Conservation (phyloP, 2,888 invertebrate genomes). For the Xanthia togata region DNA sequence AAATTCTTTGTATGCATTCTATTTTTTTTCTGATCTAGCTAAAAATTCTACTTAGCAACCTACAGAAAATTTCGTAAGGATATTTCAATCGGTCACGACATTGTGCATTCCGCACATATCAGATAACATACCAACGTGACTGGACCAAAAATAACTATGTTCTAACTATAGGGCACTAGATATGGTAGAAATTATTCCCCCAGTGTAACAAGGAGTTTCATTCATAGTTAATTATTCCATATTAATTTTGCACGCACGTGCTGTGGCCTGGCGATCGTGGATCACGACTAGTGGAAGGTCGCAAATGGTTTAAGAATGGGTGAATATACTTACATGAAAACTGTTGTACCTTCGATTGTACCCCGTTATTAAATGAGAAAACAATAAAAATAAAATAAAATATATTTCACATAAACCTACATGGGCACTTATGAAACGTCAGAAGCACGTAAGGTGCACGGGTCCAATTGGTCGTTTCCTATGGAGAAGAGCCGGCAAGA, state of each 20-base stretch:
- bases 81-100: constrained; percentile 58
- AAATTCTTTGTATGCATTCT: neutral
- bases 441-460: too few relatives aligned
- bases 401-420: too few relatives aligned
- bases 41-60: neutral
- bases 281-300: constrained; percentile 69
- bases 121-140: constrained; percentile 64
- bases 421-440: too few relatives aligned
- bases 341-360: neutral
- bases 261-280: constrained; percentile 64
- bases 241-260: constrained; percentile 72
- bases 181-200: constrained; percentile 65
- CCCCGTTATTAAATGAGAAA: constrained; percentile 2
- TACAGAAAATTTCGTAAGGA: constrained; percentile 21
- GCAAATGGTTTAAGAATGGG: constrained; percentile 54
- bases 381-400: too few relatives aligned
- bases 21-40: neutral
- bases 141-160: constrained; percentile 61
- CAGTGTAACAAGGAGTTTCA: constrained; percentile 69
- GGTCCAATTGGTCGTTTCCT: too few relatives aligned
- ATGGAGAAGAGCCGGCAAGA: too few relatives aligned
- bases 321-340: constrained; percentile 55
- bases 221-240: constrained; percentile 71
- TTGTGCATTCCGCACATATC: constrained; percentile 57
- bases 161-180: constrained; percentile 48